Evolutionary conservation across 2,888 invertebrate species (phyloP).

Genomic region (Sesia apiformis): DNA sequence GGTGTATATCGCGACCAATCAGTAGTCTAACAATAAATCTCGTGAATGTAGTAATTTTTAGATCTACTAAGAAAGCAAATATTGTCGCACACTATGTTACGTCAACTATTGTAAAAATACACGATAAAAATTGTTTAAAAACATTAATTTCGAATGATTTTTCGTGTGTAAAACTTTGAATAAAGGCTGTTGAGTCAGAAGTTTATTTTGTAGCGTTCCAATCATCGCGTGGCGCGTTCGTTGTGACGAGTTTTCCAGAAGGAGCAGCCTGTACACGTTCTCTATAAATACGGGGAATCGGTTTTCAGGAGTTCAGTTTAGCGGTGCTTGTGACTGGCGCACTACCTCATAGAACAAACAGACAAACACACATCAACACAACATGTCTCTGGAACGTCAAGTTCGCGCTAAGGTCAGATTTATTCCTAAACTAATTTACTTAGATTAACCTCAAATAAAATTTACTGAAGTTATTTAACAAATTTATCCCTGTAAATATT

Average conservation of each 20-base stretch:
- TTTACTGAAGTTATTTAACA: too few relatives aligned
- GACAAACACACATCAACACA: constrained; percentile 38
- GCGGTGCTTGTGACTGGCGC: constrained; percentile 43
- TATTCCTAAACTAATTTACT: background rate
- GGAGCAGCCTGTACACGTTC: constrained; percentile 44
- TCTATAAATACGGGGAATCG: constrained; percentile 64
- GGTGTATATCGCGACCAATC: too few relatives aligned
- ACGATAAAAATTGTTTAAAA: background rate
- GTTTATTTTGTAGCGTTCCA: constrained; percentile 43
- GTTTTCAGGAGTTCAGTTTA: constrained; percentile 69
- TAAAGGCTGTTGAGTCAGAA: constrained; percentile 58
- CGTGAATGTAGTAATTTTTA: too few relatives aligned
- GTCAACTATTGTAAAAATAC: background rate
- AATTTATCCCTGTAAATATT: too few relatives aligned
- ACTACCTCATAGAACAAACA: constrained; percentile 36
- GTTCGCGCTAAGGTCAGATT: constrained; percentile 88
- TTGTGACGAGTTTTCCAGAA: constrained; percentile 65
- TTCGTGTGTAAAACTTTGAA: constrained; percentile 6
- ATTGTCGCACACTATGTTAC: background rate
- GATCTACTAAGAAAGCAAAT: too few relatives aligned
- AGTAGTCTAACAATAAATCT: too few relatives aligned
- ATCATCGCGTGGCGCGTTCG: constrained; percentile 34
- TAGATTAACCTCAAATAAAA: too few relatives aligned
- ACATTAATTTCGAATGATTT: background rate
- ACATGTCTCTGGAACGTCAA: constrained; percentile 94